Evolutionary conservation across 2,113 vertebrate species (phyloP).

Genomic region (Sisor rabdophorus): DNA sequence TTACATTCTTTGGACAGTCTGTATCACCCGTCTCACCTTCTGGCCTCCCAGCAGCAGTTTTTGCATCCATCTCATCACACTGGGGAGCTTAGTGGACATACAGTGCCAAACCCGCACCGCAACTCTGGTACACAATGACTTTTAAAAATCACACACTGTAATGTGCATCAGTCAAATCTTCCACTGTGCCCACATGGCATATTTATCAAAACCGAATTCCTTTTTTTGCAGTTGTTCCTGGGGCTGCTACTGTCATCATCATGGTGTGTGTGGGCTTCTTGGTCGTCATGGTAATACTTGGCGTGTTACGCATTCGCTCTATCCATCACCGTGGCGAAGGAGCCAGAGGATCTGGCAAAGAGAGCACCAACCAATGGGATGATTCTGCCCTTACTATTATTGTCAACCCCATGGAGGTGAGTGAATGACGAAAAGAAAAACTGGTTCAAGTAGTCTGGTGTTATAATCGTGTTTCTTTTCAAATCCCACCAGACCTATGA

Average conservation of each 20-base stretch:
- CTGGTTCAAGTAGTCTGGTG: background rate
- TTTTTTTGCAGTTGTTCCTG: constrained; percentile 80
- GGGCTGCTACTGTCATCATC: constrained; percentile 93
- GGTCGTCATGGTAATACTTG: constrained; percentile 94
- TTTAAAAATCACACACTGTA: constrained; percentile 12
- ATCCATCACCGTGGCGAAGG: constrained; percentile 78
- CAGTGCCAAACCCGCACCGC: constrained; percentile 80
- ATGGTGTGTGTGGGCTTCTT: constrained; percentile 96
- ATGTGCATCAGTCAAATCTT: background rate
- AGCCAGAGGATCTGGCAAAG: constrained; percentile 69
- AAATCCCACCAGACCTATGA: constrained; percentile 65
- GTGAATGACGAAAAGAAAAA: background rate
- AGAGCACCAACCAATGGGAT: constrained; percentile 86
- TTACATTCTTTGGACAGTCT: constrained; percentile 84
- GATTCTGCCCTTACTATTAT: constrained; percentile 97
- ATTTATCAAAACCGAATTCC: background rate
- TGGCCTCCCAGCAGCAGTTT: constrained; percentile 93
- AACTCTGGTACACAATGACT: constrained; percentile 77
- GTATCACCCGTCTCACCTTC: constrained; percentile 87
- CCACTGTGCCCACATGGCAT: background rate
- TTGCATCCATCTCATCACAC: constrained; percentile 83
- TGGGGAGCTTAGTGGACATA: constrained; percentile 88
- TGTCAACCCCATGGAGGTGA: constrained; percentile 98
- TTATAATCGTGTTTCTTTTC: background rate
- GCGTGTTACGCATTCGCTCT: constrained; percentile 91